Evolutionary conservation across 2,888 invertebrate genomes (phyloP).

Genomic region (Ecdyonurus torrentis): DNA sequence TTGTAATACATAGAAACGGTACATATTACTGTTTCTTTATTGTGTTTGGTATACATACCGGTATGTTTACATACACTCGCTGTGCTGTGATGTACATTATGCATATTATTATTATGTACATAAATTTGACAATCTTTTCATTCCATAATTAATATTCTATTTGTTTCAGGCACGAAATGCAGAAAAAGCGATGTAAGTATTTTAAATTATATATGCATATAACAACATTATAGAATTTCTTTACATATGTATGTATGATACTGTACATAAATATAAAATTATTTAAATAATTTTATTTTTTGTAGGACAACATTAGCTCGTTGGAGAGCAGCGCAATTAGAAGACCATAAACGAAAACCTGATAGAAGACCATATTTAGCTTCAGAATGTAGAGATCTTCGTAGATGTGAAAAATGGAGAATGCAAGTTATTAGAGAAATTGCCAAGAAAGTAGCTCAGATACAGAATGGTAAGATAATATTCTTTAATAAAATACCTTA

Average conservation of each 20-base stretch:
- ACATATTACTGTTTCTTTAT: too few species aligned
- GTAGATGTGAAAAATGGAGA: conserved; percentile 91
- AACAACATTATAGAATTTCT: background rate
- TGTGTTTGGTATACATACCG: too few species aligned
- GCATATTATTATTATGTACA: too few species aligned
- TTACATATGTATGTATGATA: background rate
- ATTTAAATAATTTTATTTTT: conserved; percentile 11
- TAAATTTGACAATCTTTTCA: too few species aligned
- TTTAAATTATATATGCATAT: conserved; percentile 5
- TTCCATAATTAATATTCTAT: too few species aligned
- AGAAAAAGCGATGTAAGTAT: conserved; percentile 89
- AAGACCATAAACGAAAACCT: conserved; percentile 42
- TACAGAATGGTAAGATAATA: conserved; percentile 66
- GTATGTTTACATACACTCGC: too few species aligned
- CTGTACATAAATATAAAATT: conserved; percentile 6
- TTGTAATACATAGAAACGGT: too few species aligned
- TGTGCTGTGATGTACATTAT: too few species aligned
- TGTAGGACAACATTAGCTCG: conserved; percentile 91
- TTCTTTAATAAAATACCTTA: conserved; percentile 4
- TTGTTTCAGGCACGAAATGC: conserved; percentile 74
- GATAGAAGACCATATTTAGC: conserved; percentile 87
- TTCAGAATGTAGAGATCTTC: conserved; percentile 82
- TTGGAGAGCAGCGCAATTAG: conserved; percentile 92
- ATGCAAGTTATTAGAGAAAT: conserved; percentile 94
- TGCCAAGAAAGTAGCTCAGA: conserved; percentile 96